Base-by-base conservation (phyloP, 2,888 invertebrate genomes). In the Crematogaster levior region DNA sequence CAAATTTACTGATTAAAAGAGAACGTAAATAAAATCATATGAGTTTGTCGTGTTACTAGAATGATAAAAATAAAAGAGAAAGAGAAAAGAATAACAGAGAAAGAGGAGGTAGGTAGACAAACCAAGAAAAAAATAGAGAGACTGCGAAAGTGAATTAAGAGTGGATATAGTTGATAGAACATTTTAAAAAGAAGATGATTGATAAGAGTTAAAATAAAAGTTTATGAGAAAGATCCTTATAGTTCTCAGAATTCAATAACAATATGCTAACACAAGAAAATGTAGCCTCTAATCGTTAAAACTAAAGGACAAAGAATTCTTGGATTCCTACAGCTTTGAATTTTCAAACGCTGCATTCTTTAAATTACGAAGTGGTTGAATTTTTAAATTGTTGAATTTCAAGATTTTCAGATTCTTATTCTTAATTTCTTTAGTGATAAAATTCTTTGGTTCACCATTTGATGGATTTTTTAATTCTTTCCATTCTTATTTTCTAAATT, bases 1-100 rank as follows among this genome's bases (percentile, higher is more conserved):
- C 24, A 37, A 84, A 85, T 85, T 91, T 88, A 86, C 90, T 89
- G 88, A 82, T 87, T 27, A 56, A 56, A 63, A 90, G 86, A 65
- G 18, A 65, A 27, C 21, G 30, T 75, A 40, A 68, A 12, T 10
- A 3, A 77, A 56, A 56, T 77, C 18, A 21, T 3, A 43, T 43
- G 18, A 58, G 68, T 77, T 65, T 77, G 18, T 10, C 7, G 84
- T 48, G 72, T 85, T 88, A 89, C 86, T 88, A 86, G 83, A 74
- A 53, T 34, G 56, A 30, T 83, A 66, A 84, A 84, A 68, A 82
- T 53, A 83, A 63, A 72, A 72, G 46, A 58, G 70, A 77, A 84
- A 43, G 60, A 34, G 66, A 63, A 82, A 75, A 85, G 83, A 85
- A 60, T 68, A 75, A 79, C 21, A 61, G 46, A 74, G 73, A 24